Evolutionary conservation across 2,113 vertebrate species (phyloP).

Genomic region (Suricata suricatta): DNA sequence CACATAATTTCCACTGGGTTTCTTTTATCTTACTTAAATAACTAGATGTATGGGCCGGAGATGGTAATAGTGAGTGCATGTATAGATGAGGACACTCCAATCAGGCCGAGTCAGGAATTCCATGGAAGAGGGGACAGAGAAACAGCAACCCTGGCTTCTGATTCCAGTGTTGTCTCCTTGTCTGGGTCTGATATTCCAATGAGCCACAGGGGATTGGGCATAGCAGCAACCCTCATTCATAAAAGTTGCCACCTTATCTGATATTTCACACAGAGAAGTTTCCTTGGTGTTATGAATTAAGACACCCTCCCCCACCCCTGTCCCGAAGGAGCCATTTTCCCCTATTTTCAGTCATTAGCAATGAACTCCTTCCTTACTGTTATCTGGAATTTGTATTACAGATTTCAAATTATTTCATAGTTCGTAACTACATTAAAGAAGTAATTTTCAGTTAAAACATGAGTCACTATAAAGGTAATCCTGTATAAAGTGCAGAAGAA

Average conservation of each 20-base stretch:
- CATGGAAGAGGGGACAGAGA: neutral
- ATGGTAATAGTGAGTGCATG: neutral
- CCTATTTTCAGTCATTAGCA: neutral
- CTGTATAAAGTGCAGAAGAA: neutral
- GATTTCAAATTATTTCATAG: neutral
- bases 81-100: neutral
- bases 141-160: neutral
- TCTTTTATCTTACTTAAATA: neutral
- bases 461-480: neutral
- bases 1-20: neutral
- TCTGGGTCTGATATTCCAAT: neutral
- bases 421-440: neutral
- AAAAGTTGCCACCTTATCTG: neutral
- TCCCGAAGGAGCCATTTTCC: neutral
- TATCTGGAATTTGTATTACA: neutral
- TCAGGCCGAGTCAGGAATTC: neutral
- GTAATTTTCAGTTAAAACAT: neutral
- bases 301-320: rapidly evolving
- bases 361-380: neutral
- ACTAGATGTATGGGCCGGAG: neutral
- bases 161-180: neutral
- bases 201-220: neutral
- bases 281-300: neutral
- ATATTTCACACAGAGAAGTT: neutral
- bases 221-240: neutral